Evolutionary conservation across 1,140 invertebrate species (phyloP), one percentile per base, ranked within the genome.

Genomic region (Drosophila gunungcola): DNA sequence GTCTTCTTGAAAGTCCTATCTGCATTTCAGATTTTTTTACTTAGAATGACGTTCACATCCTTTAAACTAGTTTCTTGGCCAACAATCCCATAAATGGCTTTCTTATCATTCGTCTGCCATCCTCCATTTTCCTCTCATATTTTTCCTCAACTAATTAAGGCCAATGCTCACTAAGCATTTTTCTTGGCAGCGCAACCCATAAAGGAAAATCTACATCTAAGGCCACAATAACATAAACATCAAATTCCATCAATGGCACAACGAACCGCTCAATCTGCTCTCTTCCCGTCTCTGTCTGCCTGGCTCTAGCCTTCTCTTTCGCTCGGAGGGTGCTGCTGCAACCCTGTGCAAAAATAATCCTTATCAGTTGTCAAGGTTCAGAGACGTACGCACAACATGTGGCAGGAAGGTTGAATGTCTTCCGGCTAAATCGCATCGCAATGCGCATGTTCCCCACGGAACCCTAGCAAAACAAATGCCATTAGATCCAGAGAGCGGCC

Each of bases 281-380:
- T 27, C 36, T n/a, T 2, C 4, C 38, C 13, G 6, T 25, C 13
- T 21, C 34, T 25, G 13, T 41, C 45, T 41, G 57, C 16, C 27
- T 6, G 4, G 6, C 5, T 34, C 2, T n/a, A 9, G n/a, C 51
- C 5, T 4, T 34, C 21, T 11, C 36, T 58, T 62, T 45, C 63
- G 12, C 7, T 11, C 21, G 10, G 60, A 13, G 45, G 63, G 27
- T 27, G 34, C 10, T 63, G 69, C 46, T 78, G 83, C 82, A 84
- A 88, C 83, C 83, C 82, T 82, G 82, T 85, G 68, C 68, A 75
- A 70, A 78, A 67, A 49, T 80, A 84, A 74, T 84, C 76, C 84
- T 89, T 89, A 89, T 89, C 84, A 89, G 84, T 89, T 89, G 85
- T 84, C 80, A 88, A 88, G 84, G 84, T 86, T 86, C 63, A 81